Evolutionary conservation across 2,113 vertebrate genomes (phyloP).

Genomic region (Paracanthobrama guichenoti): DNA sequence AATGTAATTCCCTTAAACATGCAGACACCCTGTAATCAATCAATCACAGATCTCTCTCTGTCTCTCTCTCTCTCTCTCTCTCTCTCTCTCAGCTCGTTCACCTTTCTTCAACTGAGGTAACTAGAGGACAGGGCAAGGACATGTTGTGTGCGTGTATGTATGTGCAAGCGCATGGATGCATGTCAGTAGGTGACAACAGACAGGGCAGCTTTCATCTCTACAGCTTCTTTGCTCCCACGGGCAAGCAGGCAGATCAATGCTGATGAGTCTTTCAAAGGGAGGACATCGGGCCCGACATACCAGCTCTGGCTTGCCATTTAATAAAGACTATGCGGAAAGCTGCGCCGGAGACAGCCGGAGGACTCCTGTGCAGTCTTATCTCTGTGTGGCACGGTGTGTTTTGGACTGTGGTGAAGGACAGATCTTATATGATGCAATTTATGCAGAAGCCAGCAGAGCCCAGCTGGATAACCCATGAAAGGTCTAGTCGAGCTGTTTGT

Average conservation of each 20-base stretch:
- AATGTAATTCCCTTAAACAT: neutral
- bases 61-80: too few species aligned
- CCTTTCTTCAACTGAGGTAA: neutral
- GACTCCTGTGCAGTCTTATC: slow-evolving; percentile 31
- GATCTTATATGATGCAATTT: slow-evolving; percentile 12
- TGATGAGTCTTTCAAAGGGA: slow-evolving; percentile 34
- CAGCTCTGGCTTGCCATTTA: slow-evolving; percentile 21
- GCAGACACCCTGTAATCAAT: neutral
- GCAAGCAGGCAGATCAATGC: slow-evolving; percentile 35
- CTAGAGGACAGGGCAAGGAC: slow-evolving; percentile 11
- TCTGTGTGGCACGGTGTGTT: neutral
- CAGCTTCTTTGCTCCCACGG: slow-evolving; percentile 31
- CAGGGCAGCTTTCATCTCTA: slow-evolving; percentile 20
- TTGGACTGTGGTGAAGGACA: neutral
- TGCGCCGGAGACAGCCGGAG: neutral
- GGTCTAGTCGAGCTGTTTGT: neutral
- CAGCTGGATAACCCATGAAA: neutral
- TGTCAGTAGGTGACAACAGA: slow-evolving; percentile 38
- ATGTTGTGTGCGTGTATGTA: neutral
- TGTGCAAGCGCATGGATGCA: slow-evolving; percentile 12
- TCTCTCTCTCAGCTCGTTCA: neutral
- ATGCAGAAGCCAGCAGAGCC: neutral
- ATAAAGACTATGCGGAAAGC: slow-evolving; percentile 39
- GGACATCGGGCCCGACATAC: neutral
- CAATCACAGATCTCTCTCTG: neutral